These are phyloP conservation scores for Neoascia interrupta DNA, from an alignment of 2,888 invertebrate species.

Conservation along the genomic window DNA sequence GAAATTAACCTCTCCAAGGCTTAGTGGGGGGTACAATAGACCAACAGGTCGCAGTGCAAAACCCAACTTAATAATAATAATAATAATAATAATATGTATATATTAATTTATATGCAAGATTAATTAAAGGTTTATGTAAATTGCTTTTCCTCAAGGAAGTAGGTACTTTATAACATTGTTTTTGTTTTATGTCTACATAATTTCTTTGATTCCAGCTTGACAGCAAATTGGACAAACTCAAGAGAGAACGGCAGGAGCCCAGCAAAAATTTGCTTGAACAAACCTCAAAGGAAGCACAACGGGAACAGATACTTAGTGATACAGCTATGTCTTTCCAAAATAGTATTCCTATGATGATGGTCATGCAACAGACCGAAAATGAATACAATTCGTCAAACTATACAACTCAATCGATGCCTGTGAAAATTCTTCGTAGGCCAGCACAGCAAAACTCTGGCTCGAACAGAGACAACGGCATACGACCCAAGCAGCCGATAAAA, in stretches of 20 bases:
- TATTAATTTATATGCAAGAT: too few relatives aligned
- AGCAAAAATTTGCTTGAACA: constrained; percentile 46
- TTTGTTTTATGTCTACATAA: too few relatives aligned
- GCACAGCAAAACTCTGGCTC: constrained; percentile 81
- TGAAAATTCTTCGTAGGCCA: constrained; percentile 90
- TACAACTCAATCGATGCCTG: constrained; percentile 87
- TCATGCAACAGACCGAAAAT: constrained; percentile 88
- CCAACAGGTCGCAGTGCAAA: too few relatives aligned
- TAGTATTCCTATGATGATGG: constrained; percentile 83
- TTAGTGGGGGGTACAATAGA: too few relatives aligned
- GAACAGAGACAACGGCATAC: constrained; percentile 83
- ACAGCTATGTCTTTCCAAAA: constrained; percentile 73
- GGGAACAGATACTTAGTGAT: constrained; percentile 70
- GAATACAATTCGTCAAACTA: constrained; percentile 85
- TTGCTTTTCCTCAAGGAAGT: too few relatives aligned
- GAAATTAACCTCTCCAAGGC: too few relatives aligned
- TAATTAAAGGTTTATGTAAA: too few relatives aligned
- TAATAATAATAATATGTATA: too few relatives aligned
- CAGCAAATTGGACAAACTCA: constrained; percentile 75
- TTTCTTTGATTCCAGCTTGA: constrained; percentile 70
- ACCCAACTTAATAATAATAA: too few relatives aligned
- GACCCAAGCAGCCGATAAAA: constrained; percentile 88
- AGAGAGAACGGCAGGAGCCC: constrained; percentile 70
- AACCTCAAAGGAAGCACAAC: constrained; percentile 36
- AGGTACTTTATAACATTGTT: too few relatives aligned